Percentiles rank a stretch among this genome's conserved stretches.
These are phyloP conservation scores for Falcaria lacertinaria DNA, from an alignment of 2,888 invertebrate genomes.

Conservation along the genomic window DNA sequence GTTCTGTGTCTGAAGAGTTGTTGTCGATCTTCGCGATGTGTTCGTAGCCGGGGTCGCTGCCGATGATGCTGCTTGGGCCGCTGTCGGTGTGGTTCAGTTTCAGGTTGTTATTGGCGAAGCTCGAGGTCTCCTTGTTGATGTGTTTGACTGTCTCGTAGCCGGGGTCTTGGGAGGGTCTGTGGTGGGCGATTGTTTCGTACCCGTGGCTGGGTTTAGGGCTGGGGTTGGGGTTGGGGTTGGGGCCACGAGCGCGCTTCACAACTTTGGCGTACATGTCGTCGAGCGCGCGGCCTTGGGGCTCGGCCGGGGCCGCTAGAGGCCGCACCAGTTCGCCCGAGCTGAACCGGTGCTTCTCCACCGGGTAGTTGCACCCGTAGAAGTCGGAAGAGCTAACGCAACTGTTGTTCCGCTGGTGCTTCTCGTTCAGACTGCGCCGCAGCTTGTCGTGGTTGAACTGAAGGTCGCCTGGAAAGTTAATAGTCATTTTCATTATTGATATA, in stretches of 20 bases:
- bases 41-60: conserved; percentile 87
- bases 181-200: conserved; percentile 78
- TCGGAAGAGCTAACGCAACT: conserved; percentile 76
- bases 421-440: conserved; percentile 69
- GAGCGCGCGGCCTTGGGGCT: conserved; percentile 34
- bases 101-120: conserved; percentile 51
- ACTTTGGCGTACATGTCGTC: conserved; percentile 96
- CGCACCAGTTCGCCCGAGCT: conserved; percentile 72
- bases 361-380: conserved; percentile 77
- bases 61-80: conserved; percentile 80
- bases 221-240: neutral
- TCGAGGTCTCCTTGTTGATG: conserved; percentile 43
- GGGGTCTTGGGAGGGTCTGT: conserved; percentile 63
- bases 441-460: conserved; percentile 70
- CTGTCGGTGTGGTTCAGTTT: conserved; percentile 67
- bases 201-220: conserved; percentile 72
- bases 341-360: conserved; percentile 73
- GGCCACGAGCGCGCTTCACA: conserved; percentile 69
- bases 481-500: too few relatives aligned
- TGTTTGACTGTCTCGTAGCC: conserved; percentile 82
- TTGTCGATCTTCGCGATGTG: conserved; percentile 76
- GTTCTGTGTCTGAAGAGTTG: conserved; percentile 83
- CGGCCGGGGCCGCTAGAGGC: conserved; percentile 53
- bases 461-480: conserved; percentile 48
- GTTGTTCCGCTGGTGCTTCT: conserved; percentile 75